Evolutionary conservation across 2,888 invertebrate genomes (phyloP).

Genomic region (Andrena minutula): DNA sequence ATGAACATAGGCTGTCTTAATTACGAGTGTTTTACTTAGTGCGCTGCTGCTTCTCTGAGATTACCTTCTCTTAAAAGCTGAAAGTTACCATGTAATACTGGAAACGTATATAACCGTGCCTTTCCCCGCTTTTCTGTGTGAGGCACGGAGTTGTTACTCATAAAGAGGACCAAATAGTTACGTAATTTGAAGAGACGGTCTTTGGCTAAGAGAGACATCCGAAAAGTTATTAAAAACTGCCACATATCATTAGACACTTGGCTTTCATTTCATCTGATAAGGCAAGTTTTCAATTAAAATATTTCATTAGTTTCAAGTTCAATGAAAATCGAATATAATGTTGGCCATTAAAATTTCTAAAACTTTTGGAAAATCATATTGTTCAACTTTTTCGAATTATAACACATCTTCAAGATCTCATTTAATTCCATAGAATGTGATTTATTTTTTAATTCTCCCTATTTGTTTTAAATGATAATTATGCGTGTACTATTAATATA

Average conservation of each 20-base stretch:
- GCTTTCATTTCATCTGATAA: neutral
- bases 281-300: too few relatives aligned
- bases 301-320: neutral
- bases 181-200: neutral
- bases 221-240: neutral
- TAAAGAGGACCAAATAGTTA: neutral
- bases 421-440: too few relatives aligned
- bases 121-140: neutral
- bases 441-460: too few relatives aligned
- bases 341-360: too few relatives aligned
- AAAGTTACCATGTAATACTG: constrained; percentile 15
- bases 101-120: constrained; percentile 9
- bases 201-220: neutral
- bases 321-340: neutral
- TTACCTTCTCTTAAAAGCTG: constrained; percentile 23
- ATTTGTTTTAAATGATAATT: too few relatives aligned
- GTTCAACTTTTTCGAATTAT: too few relatives aligned
- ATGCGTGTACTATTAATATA: too few relatives aligned
- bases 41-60: constrained; percentile 4
- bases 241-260: neutral
- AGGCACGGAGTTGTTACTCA: constrained; percentile 1
- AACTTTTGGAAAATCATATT: too few relatives aligned
- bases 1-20: constrained; percentile 11
- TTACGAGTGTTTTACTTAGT: constrained; percentile 13
- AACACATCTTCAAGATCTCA: too few relatives aligned